phyloP scores from a whole-genome alignment of 2,113 vertebrate species.

The Antechinus stuartii region DNA sequence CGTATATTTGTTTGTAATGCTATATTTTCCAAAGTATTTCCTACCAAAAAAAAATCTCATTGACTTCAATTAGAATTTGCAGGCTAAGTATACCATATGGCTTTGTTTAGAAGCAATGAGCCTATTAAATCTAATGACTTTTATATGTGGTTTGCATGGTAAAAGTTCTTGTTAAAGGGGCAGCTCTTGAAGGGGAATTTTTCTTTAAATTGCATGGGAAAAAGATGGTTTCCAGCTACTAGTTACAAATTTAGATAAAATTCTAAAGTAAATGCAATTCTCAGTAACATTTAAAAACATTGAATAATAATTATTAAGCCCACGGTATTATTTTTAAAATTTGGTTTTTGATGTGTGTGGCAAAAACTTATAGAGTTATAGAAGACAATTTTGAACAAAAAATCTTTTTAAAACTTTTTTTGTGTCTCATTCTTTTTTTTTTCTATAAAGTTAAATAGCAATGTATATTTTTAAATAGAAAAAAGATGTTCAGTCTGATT shows the following conservation, averaged over 20 bases:
- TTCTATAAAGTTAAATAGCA: background rate
- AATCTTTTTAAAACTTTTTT: slow-evolving; percentile 19
- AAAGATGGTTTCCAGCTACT: slow-evolving; percentile 63
- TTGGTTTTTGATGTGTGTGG: slow-evolving; percentile 42
- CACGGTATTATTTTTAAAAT: slow-evolving; percentile 60
- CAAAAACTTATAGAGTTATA: slow-evolving; percentile 34
- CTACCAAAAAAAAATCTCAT: slow-evolving; percentile 70
- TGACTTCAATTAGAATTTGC: slow-evolving; percentile 80
- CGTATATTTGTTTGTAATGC: slow-evolving; percentile 72
- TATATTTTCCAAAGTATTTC: slow-evolving; percentile 73
- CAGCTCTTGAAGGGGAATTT: slow-evolving; percentile 63
- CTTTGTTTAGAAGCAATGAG: slow-evolving; percentile 79
- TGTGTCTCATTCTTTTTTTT: background rate
- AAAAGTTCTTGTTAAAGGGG: slow-evolving; percentile 76
- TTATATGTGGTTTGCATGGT: slow-evolving; percentile 67
- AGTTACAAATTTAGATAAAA: slow-evolving; percentile 72
- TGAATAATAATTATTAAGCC: slow-evolving; percentile 11
- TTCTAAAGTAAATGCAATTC: slow-evolving; percentile 69
- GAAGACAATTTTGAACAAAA: slow-evolving; percentile 34
- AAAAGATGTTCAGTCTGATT: background rate
- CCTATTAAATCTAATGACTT: slow-evolving; percentile 81
- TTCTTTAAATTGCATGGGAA: slow-evolving; percentile 66
- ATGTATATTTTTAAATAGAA: background rate
- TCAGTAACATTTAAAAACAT: slow-evolving; percentile 65
- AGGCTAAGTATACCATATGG: slow-evolving; percentile 78